Percentiles rank a stretch among this genome's conserved stretches.
These are phyloP conservation scores for Habroteleia sp. DNA, from an alignment of 2,888 invertebrate genomes.

Conservation along the genomic window DNA sequence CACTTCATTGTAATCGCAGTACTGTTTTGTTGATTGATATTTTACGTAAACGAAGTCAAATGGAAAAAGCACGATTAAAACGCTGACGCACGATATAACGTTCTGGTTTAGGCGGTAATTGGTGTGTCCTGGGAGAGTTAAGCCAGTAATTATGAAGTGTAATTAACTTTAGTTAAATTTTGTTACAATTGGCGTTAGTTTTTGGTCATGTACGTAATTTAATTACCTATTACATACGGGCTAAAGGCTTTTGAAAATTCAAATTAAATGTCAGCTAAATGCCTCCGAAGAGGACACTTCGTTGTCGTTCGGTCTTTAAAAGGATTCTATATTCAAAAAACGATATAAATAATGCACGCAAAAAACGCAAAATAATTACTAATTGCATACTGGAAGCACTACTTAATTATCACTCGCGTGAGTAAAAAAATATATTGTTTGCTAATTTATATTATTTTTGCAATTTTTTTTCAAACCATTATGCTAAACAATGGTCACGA, in stretches of 20 bases:
- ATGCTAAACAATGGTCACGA: too few relatives aligned
- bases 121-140: conserved; percentile 29
- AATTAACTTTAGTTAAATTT: conserved; percentile 45
- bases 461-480: too few relatives aligned
- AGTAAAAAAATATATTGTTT: too few relatives aligned
- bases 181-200: conserved; percentile 30
- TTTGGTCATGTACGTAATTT: conserved; percentile 31
- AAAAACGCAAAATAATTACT: too few relatives aligned
- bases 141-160: conserved; percentile 33
- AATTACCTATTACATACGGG: conserved; percentile 20
- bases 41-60: conserved; percentile 22
- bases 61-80: conserved; percentile 22
- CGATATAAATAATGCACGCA: too few relatives aligned
- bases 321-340: not conserved
- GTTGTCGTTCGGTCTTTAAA: not conserved
- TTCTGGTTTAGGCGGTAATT: conserved; percentile 20
- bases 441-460: too few relatives aligned
- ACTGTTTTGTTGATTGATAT: conserved; percentile 10
- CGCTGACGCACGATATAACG: conserved; percentile 3
- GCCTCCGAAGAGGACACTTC: conserved; percentile 4
- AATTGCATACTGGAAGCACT: too few relatives aligned
- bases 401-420: too few relatives aligned
- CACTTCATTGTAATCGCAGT: not conserved
- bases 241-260: conserved; percentile 13
- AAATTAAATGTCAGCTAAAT: conserved; percentile 17